phyloP scores from a whole-genome alignment of 2,797 vertebrate genomes.

The Bradypodion pumilum region DNA sequence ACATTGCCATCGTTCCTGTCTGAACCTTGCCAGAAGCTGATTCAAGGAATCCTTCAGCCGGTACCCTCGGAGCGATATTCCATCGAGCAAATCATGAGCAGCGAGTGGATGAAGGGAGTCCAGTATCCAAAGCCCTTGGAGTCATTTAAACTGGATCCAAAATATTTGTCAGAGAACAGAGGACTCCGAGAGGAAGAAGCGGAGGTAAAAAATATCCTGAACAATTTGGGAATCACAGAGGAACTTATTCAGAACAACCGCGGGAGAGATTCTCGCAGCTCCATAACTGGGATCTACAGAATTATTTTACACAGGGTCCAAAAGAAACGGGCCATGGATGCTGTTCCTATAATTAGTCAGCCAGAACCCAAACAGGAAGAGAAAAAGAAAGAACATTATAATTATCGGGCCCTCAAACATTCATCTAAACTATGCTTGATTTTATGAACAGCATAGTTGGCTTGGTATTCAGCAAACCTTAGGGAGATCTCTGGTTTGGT shows the following conservation, averaged over 20 bases:
- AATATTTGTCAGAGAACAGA: constrained; percentile 80
- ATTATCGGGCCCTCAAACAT: constrained; percentile 84
- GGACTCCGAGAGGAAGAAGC: constrained; percentile 85
- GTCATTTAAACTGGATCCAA: constrained; percentile 89
- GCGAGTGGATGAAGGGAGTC: constrained; percentile 90
- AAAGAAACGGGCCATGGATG: constrained; percentile 84
- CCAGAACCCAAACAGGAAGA: constrained; percentile 70
- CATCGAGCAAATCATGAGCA: constrained; percentile 88
- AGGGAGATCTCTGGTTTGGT: constrained; percentile 54
- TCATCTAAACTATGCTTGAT: constrained; percentile 96
- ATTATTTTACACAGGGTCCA: constrained; percentile 92
- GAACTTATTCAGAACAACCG: constrained; percentile 92
- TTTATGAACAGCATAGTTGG: constrained; percentile 79
- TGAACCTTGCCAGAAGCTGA: constrained; percentile 87
- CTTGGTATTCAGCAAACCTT: constrained; percentile 18
- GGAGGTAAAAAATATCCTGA: constrained; percentile 85
- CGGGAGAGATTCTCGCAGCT: constrained; percentile 88
- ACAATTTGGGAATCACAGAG: constrained; percentile 87
- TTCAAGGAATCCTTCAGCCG: constrained; percentile 88
- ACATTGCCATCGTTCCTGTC: constrained; percentile 83
- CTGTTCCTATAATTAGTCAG: constrained; percentile 77
- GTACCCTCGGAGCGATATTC: constrained; percentile 84
- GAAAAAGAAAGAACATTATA: constrained; percentile 79
- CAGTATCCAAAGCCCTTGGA: constrained; percentile 86
- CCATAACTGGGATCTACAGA: constrained; percentile 91